Percentiles rank a stretch among this genome's conserved stretches.
Evolutionary conservation across 2,113 vertebrate species (phyloP).

Genomic region (Phrynosoma platyrhinos): DNA sequence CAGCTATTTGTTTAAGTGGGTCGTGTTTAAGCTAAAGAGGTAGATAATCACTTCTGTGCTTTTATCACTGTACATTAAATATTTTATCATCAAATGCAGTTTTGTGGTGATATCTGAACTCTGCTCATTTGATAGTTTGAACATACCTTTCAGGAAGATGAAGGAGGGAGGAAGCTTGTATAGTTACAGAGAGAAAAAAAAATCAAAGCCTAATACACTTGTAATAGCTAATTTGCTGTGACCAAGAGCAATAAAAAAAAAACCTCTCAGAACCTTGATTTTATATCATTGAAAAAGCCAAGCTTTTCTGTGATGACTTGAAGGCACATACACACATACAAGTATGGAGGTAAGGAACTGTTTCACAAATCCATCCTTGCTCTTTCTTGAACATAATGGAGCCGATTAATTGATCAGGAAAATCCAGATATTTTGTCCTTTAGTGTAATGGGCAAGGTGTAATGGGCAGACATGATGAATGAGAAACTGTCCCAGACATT

Average conservation of each 20-base stretch:
- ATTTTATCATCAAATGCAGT: constrained; percentile 75
- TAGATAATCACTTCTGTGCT: constrained; percentile 69
- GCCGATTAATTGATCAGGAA: neutral
- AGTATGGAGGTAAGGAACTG: neutral
- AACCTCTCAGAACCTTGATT: neutral
- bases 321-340: neutral
- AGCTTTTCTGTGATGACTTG: neutral
- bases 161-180: constrained; percentile 44
- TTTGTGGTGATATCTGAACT: constrained; percentile 73
- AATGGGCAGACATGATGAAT: neutral
- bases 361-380: neutral
- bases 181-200: constrained; percentile 40
- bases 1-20: constrained; percentile 69
- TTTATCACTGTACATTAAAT: constrained; percentile 70
- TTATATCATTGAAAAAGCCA: neutral
- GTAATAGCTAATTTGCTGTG: constrained; percentile 9
- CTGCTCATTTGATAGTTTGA: constrained; percentile 67
- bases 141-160: constrained; percentile 52
- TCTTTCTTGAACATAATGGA: neutral
- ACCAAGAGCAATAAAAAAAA: constrained; percentile 3
- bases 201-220: constrained; percentile 32
- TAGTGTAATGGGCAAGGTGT: neutral
- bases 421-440: neutral
- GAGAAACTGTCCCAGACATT: too few relatives aligned
- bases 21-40: constrained; percentile 71